phyloP scores from a whole-genome alignment of 2,113 vertebrate genomes.

The Spea bombifrons region DNA sequence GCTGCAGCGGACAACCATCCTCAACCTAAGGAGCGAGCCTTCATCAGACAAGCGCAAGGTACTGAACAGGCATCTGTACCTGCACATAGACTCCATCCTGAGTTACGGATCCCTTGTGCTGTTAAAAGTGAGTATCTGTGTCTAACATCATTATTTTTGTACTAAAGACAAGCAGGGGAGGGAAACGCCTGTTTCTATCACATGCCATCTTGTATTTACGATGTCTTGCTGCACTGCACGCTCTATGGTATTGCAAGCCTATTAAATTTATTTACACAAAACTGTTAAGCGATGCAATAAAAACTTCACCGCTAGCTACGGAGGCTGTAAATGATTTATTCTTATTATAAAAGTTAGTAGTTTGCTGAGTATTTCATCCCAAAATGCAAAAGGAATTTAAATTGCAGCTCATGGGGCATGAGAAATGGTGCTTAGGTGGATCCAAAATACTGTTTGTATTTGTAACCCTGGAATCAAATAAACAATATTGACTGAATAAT shows the following conservation, averaged over 20 bases:
- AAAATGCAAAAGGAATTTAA: constrained; percentile 44
- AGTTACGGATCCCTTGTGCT: no score
- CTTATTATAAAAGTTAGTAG: constrained; percentile 46
- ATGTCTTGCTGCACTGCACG: constrained; percentile 36
- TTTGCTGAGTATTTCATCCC: constrained; percentile 46
- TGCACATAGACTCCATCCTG: not conserved
- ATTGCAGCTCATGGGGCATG: constrained; percentile 11
- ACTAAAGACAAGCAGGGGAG: constrained; percentile 24
- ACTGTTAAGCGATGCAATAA: constrained; percentile 48
- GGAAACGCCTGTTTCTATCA: constrained; percentile 42
- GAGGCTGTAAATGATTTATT: constrained; percentile 45
- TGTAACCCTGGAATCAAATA: not conserved
- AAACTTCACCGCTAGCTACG: constrained; percentile 43
- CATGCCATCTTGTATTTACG: constrained; percentile 47
- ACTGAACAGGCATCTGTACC: not conserved
- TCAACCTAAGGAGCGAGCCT: no score
- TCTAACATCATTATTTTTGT: constrained; percentile 41
- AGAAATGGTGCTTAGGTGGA: constrained; percentile 3
- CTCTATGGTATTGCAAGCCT: constrained; percentile 39
- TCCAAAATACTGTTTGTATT: not conserved
- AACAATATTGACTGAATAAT: no score
- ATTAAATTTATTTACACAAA: constrained; percentile 50
- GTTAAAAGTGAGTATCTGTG: constrained; percentile 19
- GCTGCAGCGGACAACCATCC: no score
- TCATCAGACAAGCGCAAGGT: no score